phyloP scores from a whole-genome alignment of 2,113 vertebrate species.

The Grammomys dolichurus region DNA sequence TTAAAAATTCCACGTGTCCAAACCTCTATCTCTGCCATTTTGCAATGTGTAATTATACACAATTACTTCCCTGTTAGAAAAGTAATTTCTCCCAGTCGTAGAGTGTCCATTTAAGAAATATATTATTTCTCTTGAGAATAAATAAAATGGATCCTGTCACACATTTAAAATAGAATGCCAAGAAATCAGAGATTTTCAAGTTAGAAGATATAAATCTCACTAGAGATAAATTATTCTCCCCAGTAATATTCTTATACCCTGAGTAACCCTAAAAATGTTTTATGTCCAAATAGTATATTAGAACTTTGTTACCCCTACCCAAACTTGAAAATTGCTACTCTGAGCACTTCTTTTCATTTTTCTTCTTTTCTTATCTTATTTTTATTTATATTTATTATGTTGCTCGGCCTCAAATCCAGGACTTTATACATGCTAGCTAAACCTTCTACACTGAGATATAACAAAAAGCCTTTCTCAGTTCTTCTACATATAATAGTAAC shows the following conservation, averaged over 20 bases:
- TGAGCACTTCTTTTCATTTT: slow-evolving; percentile 7
- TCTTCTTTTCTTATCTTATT: not conserved
- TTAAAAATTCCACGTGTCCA: slow-evolving; percentile 72
- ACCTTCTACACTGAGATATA: not conserved
- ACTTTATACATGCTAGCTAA: not conserved
- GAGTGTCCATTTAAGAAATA: slow-evolving; percentile 16
- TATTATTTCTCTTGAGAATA: slow-evolving; percentile 69
- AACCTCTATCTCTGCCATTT: slow-evolving; percentile 63
- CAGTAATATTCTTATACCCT: not conserved
- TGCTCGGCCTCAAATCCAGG: not conserved
- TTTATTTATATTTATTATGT: not conserved
- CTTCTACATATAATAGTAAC: slow-evolving; percentile 1
- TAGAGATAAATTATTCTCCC: not conserved
- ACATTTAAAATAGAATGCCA: slow-evolving; percentile 39
- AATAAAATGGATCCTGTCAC: slow-evolving; percentile 75
- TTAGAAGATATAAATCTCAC: not conserved
- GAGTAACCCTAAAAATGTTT: not conserved
- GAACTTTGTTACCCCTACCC: not conserved
- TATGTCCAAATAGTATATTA: not conserved
- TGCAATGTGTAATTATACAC: slow-evolving; percentile 78
- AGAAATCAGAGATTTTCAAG: not conserved
- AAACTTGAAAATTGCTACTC: not conserved
- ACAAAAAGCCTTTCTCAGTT: not conserved
- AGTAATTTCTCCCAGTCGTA: slow-evolving; percentile 70
- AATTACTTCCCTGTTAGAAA: slow-evolving; percentile 84